phyloP scores from a whole-genome alignment of 2,113 vertebrate species.

The Perccottus glenii region DNA sequence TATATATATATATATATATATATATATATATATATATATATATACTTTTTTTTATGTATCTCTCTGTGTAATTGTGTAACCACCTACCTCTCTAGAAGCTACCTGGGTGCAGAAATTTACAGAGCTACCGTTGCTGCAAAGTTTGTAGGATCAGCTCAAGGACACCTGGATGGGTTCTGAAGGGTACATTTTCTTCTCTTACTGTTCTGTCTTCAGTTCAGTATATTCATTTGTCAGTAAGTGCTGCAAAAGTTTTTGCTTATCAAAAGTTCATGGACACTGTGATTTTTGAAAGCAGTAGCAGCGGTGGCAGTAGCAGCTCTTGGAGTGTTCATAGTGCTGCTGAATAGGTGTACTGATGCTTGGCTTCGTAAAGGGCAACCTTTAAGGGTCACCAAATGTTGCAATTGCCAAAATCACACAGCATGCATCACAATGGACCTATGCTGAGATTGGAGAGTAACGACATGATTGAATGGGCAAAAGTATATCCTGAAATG shows the following conservation, averaged over 20 bases:
- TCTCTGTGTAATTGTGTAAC: slow-evolving; percentile 18
- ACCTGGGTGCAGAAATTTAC: not conserved
- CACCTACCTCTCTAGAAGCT: slow-evolving; percentile 6
- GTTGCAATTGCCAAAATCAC: slow-evolving; percentile 50
- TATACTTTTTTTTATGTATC: slow-evolving; percentile 24
- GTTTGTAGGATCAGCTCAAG: slow-evolving; percentile 17
- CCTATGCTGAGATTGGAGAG: not conserved
- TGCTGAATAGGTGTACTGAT: slow-evolving; percentile 46
- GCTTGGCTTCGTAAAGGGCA: slow-evolving; percentile 66
- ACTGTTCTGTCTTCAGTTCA: slow-evolving; percentile 9
- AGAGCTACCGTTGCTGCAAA: slow-evolving; percentile 20
- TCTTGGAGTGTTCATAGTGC: slow-evolving; percentile 5
- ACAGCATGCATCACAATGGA: slow-evolving; percentile 43
- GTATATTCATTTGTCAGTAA: slow-evolving; percentile 19
- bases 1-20: not conserved
- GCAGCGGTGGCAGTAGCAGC: slow-evolving; percentile 30
- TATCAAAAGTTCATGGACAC: slow-evolving; percentile 37
- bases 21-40: too few relatives aligned
- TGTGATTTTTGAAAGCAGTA: slow-evolving; percentile 24
- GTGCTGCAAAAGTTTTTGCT: slow-evolving; percentile 35
- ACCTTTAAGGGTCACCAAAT: slow-evolving; percentile 64
- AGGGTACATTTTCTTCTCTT: not conserved
- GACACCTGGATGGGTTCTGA: slow-evolving; percentile 26
- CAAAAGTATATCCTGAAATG: not conserved
- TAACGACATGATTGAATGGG: not conserved